Percentiles rank a stretch among this genome's conserved stretches.
Evolutionary conservation across 2,888 invertebrate genomes (phyloP).

Genomic region (Agrotis puta): DNA sequence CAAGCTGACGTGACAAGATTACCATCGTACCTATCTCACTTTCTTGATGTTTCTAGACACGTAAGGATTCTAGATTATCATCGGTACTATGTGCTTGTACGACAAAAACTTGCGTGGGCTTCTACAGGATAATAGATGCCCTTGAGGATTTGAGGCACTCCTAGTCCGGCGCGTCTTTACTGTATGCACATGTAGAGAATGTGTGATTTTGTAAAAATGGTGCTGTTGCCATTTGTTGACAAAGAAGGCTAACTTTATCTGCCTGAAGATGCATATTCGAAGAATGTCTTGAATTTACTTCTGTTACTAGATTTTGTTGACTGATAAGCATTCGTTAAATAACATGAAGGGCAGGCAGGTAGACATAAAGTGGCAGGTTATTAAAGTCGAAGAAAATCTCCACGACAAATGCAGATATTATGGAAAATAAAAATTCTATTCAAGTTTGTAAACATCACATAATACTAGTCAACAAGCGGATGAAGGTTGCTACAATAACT

Average conservation of each 20-base stretch:
- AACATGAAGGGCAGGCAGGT: neutral
- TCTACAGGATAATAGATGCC: conserved; percentile 60
- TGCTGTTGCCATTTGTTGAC: conserved; percentile 15
- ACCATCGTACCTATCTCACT: conserved; percentile 55
- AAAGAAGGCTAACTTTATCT: conserved; percentile 44
- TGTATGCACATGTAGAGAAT: conserved; percentile 68
- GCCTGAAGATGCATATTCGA: neutral
- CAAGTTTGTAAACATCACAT: conserved; percentile 2
- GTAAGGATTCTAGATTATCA: conserved; percentile 77
- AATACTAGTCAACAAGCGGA: conserved; percentile 9
- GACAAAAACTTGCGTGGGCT: conserved; percentile 57
- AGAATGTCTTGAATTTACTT: conserved; percentile 6
- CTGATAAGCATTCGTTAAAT: conserved; percentile 6
- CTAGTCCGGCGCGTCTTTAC: conserved; percentile 69
- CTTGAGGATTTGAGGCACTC: conserved; percentile 61
- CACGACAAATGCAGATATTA: no score
- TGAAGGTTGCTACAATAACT: conserved; percentile 13
- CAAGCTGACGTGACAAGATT: conserved; percentile 70
- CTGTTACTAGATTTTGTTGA: conserved; percentile 7
- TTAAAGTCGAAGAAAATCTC: neutral
- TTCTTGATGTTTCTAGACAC: conserved; percentile 77
- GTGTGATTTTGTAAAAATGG: conserved; percentile 57
- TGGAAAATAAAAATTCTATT: conserved; percentile 10
- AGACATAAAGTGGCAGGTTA: neutral
- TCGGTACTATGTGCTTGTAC: conserved; percentile 65